A percentile compares a stretch with the other conserved stretches of the same genome.
Conservation (phyloP, 2,113 vertebrate genomes). For the Phoenicopterus ruber region DNA sequence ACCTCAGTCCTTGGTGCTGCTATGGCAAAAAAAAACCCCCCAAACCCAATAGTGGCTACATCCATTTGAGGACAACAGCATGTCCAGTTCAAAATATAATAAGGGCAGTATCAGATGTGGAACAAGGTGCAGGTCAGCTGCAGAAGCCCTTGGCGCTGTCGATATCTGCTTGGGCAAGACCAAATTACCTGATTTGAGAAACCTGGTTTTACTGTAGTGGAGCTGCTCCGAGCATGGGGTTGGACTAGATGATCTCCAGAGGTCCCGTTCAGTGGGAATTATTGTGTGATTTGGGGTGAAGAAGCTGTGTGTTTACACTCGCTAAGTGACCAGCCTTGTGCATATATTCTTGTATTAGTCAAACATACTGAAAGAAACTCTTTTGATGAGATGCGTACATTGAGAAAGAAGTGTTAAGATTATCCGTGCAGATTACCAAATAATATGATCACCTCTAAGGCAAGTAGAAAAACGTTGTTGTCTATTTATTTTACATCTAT, state of each 20-base stretch:
- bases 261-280: not conserved
- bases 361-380: not conserved
- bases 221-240: not conserved
- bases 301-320: not conserved
- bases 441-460: not conserved
- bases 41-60: not conserved
- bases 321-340: not conserved
- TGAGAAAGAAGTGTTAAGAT: not conserved
- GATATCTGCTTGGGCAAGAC: not conserved
- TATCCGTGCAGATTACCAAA: not conserved
- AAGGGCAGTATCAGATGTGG: no score
- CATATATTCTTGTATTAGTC: not conserved
- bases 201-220: not conserved
- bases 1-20: not conserved
- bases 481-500: not conserved
- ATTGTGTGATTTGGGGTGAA: not conserved
- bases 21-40: no score
- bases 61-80: not conserved
- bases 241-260: not conserved
- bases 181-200: not conserved
- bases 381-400: not conserved
- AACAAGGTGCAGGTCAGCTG: not conserved
- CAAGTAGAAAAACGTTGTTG: not conserved
- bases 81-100: not conserved
- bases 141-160: not conserved